These are phyloP conservation scores for Notarius lentiginosus DNA, from an alignment of 2,113 vertebrate genomes.

Conservation along the genomic window DNA sequence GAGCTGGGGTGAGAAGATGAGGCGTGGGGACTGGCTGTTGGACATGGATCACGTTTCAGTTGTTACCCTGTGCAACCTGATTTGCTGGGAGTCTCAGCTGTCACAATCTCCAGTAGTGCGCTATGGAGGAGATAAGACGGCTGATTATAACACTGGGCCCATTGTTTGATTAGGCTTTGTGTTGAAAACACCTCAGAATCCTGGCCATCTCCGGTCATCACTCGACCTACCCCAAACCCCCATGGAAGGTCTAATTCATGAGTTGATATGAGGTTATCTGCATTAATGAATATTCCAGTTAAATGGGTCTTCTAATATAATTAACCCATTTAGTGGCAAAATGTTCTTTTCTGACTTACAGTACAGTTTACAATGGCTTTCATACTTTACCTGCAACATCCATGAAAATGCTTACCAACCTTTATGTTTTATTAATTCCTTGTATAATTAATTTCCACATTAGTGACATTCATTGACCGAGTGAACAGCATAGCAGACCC, in stretches of 20 bases:
- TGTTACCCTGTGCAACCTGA: neutral
- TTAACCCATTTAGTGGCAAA: conserved; percentile 34
- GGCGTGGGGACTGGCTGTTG: conserved; percentile 1
- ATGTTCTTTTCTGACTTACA: conserved; percentile 37
- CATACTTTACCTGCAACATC: conserved; percentile 12
- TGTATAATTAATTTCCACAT: conserved; percentile 47
- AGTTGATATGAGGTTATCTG: conserved; percentile 47
- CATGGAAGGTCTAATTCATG: conserved; percentile 30
- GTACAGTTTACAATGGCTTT: conserved; percentile 7
- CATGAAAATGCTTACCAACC: conserved; percentile 32
- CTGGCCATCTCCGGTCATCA: conserved; percentile 16
- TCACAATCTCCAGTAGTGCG: conserved; percentile 4
- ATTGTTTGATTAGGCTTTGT: conserved; percentile 32
- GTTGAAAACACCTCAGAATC: conserved; percentile 25
- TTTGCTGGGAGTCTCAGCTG: conserved; percentile 20
- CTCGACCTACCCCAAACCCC: neutral
- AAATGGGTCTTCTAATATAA: conserved; percentile 37
- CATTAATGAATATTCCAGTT: conserved; percentile 44
- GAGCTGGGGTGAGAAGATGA: conserved; percentile 30
- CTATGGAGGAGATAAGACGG: neutral
- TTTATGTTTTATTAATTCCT: conserved; percentile 22
- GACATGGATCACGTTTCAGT: neutral
- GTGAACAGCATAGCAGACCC: conserved; percentile 11
- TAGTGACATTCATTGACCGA: conserved; percentile 28
- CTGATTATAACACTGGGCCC: conserved; percentile 16